A percentile compares a stretch with the other conserved stretches of the same genome.
Evolutionary conservation across 1,140 invertebrate genomes (phyloP).

Genomic region (Lethocerus indicus): DNA sequence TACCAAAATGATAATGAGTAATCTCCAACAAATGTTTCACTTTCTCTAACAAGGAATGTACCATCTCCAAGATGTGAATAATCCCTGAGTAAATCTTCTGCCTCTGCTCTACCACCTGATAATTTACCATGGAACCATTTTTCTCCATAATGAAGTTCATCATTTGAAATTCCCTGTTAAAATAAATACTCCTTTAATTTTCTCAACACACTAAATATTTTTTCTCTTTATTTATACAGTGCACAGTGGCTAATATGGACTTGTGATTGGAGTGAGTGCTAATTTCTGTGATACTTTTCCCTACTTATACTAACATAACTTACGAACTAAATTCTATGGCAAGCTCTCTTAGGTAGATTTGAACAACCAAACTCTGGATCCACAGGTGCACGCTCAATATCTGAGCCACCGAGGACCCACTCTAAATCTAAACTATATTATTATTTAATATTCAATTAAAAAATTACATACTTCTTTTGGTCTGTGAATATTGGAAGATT

Average conservation of each 20-base stretch:
- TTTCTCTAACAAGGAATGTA: conserved; percentile 86
- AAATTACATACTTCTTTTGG: background rate
- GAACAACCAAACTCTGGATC: no score
- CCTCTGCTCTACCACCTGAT: conserved; percentile 53
- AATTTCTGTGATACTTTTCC: no score
- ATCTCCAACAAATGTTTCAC: conserved; percentile 91
- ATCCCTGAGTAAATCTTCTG: conserved; percentile 51
- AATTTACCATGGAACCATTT: conserved; percentile 91
- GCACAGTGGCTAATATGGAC: background rate
- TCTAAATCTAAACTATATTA: no score
- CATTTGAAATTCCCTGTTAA: conserved; percentile 36
- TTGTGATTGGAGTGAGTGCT: no score
- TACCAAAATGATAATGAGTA: conserved; percentile 87
- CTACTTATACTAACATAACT: no score
- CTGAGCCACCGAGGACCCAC: no score
- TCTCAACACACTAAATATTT: background rate
- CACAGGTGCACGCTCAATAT: no score
- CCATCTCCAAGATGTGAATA: conserved; percentile 84
- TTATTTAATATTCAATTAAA: background rate
- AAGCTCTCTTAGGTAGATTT: no score
- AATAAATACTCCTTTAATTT: no score
- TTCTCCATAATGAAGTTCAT: conserved; percentile 87
- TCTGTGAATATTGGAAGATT: no score
- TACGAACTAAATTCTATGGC: no score
- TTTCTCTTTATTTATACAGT: background rate